Percentiles rank a stretch among this genome's conserved stretches.
Conservation (phyloP, 2,888 invertebrate species). For the Halocaridina rubra region DNA sequence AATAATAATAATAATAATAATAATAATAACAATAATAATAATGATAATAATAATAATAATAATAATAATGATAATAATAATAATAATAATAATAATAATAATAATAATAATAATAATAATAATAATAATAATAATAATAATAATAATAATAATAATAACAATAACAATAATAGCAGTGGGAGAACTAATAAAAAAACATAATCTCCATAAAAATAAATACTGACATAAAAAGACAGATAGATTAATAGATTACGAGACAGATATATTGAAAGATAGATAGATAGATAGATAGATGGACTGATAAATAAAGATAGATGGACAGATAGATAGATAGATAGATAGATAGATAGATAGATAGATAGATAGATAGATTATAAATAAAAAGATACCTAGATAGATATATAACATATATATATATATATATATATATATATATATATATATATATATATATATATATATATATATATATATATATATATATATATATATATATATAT, state of each 20-base stretch:
- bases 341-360: constrained; percentile 69
- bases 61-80: too few relatives aligned
- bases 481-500: neutral
- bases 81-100: too few relatives aligned
- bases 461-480: neutral
- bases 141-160: too few relatives aligned
- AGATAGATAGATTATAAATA: constrained; percentile 70
- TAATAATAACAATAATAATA: too few relatives aligned
- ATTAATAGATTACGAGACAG: neutral
- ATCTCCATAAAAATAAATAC: too few relatives aligned
- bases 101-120: too few relatives aligned
- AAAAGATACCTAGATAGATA: constrained; percentile 70
- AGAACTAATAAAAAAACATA: too few relatives aligned
- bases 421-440: neutral
- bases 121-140: too few relatives aligned
- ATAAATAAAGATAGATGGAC: neutral
- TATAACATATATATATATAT: neutral
- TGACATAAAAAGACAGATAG: too few relatives aligned
- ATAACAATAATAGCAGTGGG: too few relatives aligned
- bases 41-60: too few relatives aligned
- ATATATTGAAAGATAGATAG: neutral
- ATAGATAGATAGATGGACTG: constrained; percentile 4
- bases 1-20: too few relatives aligned
- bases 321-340: neutral
- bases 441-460: neutral